Evolutionary conservation across 2,888 invertebrate species (phyloP), one percentile per base, ranked within the genome.

Genomic region (Lasioglossum zephyrum): DNA sequence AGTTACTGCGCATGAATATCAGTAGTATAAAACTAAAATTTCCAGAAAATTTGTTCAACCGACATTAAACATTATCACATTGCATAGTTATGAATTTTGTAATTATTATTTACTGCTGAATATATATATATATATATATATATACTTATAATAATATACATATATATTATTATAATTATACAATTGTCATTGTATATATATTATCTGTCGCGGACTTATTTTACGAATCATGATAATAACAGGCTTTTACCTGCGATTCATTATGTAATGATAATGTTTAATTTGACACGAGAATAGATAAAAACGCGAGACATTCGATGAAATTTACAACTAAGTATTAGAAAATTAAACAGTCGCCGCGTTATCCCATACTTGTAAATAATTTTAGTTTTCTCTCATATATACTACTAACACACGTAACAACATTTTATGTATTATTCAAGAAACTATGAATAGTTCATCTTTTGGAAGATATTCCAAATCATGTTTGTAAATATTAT

Each of bases 401-500:
- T 70, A 75, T 72, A 66, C 44, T 69, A 87, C 39, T 87, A 78
- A 83, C 83, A 82, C 89, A 84, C 77, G 72, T 80, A 83, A 87
- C 44, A 73, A 85, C 78, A 87, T 82, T 86, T 85, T 75, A 81
- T 73, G 69, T 86, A 77, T 73, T 81, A 63, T 81, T 74, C 84
- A 73, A 73, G 60, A 57, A 78, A 77, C 73, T 77, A 70, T 73
- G 60, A 72, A 72, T 74, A 78, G 86, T 72, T 44, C 79, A 77
- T 80, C 49, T 75, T 76, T 77, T 86, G 57, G 69, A 70, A 77
- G 82, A 73, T 76, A 57, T 63, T 90, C 85, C 18, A 76, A 60
- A 82, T 74, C 73, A 82, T 82, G 87, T 72, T 78, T 91, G 92
- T 91, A 91, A 88, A 91, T 92, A 91, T 60, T 81, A 89, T 57